phyloP scores from a whole-genome alignment of 2,888 invertebrate genomes.

The Stratiomys singularior region DNA sequence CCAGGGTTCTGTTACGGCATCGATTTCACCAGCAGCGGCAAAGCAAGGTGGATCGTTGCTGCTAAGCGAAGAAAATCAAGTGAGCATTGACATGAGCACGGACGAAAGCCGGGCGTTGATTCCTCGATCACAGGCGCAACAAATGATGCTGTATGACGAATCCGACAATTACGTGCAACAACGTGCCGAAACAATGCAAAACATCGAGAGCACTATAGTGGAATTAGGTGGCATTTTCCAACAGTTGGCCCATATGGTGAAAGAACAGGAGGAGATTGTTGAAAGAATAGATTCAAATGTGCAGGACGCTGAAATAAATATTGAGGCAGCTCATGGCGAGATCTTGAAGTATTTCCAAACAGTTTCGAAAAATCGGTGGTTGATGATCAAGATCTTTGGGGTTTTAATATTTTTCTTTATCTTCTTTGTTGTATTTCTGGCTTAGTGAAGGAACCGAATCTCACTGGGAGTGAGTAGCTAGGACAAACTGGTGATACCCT shows the following conservation, averaged over 20 bases:
- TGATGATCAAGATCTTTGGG: conserved; percentile 99
- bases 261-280: conserved; percentile 88
- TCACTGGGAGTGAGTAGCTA: neutral
- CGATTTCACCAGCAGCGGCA: conserved; percentile 70
- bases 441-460: conserved; percentile 68
- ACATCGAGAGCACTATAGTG: conserved; percentile 98
- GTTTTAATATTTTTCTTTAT: conserved; percentile 99
- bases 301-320: conserved; percentile 93
- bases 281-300: conserved; percentile 98
- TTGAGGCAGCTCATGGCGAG: conserved; percentile 97
- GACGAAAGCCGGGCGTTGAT: conserved; percentile 66
- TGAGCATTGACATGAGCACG: conserved; percentile 83
- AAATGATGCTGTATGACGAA: conserved; percentile 83
- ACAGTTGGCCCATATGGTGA: conserved; percentile 94
- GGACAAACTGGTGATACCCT: conserved; percentile 9
- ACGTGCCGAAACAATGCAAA: conserved; percentile 98
- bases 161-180: conserved; percentile 90
- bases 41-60: conserved; percentile 64
- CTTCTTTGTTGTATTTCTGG: conserved; percentile 97
- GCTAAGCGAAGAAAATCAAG: conserved; percentile 71
- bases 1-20: conserved; percentile 72
- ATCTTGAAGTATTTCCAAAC: conserved; percentile 98
- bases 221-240: conserved; percentile 99
- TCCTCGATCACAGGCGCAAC: conserved; percentile 65
- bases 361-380: conserved; percentile 96